phyloP scores from a whole-genome alignment of 2,797 vertebrate species.

The Schizothorax lantsangensis region DNA sequence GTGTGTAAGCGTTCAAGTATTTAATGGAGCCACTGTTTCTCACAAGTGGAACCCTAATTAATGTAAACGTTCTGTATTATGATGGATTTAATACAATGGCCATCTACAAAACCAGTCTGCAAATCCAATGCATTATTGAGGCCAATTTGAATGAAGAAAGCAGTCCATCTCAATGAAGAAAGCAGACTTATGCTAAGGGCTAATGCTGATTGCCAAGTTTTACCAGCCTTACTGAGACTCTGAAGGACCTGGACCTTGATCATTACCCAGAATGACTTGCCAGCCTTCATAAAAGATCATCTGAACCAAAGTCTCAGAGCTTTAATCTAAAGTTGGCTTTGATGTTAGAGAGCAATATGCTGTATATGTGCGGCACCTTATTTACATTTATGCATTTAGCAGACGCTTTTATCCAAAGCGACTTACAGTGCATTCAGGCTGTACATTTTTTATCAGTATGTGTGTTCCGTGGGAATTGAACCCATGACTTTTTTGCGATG shows the following conservation, averaged over 20 bases:
- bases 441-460: no score
- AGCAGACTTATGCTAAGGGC: neutral
- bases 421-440: no score
- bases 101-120: neutral
- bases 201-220: neutral
- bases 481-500: no score
- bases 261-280: neutral
- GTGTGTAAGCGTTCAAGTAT: neutral
- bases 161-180: neutral
- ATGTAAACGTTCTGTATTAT: neutral
- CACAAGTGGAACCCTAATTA: neutral
- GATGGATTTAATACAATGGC: neutral
- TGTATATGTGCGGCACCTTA: neutral
- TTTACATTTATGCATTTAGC: neutral
- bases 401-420: no score
- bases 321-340: conserved; percentile 6
- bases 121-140: neutral
- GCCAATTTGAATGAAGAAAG: neutral
- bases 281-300: conserved; percentile 13
- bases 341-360: neutral
- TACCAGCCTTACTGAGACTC: conserved; percentile 2
- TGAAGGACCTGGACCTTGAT: neutral
- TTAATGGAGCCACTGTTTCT: neutral
- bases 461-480: no score
- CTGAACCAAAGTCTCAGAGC: conserved; percentile 19